Evolutionary conservation across 30 jellyfish, hydroid and myxozoan genomes (phyloP).

Genomic region (Aurelia sp.): DNA sequence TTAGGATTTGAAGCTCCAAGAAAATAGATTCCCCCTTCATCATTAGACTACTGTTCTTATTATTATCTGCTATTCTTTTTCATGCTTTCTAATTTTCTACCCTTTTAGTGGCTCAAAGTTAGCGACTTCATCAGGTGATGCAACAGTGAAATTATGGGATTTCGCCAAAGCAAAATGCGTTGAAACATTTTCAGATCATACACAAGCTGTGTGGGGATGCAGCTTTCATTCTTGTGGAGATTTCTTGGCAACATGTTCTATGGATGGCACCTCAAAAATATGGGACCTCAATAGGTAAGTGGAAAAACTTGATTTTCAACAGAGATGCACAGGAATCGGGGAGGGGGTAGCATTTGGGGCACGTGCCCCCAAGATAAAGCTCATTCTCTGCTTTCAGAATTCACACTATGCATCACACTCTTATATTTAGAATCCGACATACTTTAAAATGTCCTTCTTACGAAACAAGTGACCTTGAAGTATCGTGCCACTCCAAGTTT

Average conservation of each 20-base stretch:
- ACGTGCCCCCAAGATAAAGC: no score
- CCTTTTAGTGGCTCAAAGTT: slow-evolving; percentile 79
- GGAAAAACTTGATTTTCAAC: no score
- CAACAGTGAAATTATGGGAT: slow-evolving; percentile 93
- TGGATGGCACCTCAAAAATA: slow-evolving; percentile 91
- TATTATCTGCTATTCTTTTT: background rate
- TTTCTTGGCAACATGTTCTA: slow-evolving; percentile 90
- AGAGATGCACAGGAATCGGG: no score
- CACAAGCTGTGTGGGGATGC: slow-evolving; percentile 97
- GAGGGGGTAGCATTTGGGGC: no score
- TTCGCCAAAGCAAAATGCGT: slow-evolving; percentile 82
- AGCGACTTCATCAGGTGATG: slow-evolving; percentile 91
- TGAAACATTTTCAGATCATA: slow-evolving; percentile 83
- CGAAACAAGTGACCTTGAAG: no score
- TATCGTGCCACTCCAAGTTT: no score
- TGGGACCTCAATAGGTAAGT: slow-evolving; percentile 95
- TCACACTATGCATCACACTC: no score
- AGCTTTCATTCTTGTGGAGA: slow-evolving; percentile 93
- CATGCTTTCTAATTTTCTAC: background rate
- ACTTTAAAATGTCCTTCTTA: no score
- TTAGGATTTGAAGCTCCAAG: no score
- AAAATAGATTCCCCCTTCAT: background rate
- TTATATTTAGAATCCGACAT: no score
- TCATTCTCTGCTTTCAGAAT: no score
- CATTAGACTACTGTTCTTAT: background rate